Percentiles rank a stretch among this genome's conserved stretches.
Conservation (phyloP, 2,113 vertebrate species). For the Gambusia affinis region DNA sequence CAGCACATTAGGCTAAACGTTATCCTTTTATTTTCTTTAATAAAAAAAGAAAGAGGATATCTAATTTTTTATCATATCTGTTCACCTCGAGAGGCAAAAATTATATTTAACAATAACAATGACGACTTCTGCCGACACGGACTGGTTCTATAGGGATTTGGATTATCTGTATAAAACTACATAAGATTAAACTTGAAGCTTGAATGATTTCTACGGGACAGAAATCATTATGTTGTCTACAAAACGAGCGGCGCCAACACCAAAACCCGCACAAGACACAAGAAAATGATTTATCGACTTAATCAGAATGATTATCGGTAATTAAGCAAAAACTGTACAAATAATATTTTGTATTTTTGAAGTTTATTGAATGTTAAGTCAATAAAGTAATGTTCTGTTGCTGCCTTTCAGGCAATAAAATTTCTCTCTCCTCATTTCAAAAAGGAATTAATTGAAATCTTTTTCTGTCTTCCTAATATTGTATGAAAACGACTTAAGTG, state of each 20-base stretch:
- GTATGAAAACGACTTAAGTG: no score
- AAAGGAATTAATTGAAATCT: no score
- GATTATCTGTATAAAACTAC: constrained; percentile 34
- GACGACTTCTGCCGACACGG: constrained; percentile 36
- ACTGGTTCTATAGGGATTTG: constrained; percentile 53
- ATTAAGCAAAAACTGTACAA: no score
- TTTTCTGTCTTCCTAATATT: no score
- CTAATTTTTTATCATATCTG: constrained; percentile 9
- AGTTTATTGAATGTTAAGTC: no score
- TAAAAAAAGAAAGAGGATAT: constrained; percentile 14
- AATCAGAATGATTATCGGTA: no score
- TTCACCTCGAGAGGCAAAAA: constrained; percentile 30
- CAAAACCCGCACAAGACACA: not conserved
- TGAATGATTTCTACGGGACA: constrained; percentile 47
- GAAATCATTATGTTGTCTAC: constrained; percentile 5
- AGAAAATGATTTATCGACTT: no score
- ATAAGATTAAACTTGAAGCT: constrained; percentile 48
- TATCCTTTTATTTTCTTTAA: constrained; percentile 20
- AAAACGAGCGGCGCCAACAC: constrained; percentile 37
- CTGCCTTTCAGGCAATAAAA: no score
- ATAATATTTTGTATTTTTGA: no score
- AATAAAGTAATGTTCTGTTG: no score
- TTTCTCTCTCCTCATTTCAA: no score
- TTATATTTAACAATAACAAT: constrained; percentile 31
- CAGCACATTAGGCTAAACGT: not conserved